Conservation (phyloP, 2,797 vertebrate genomes). For the Oreochromis grahami region DNA sequence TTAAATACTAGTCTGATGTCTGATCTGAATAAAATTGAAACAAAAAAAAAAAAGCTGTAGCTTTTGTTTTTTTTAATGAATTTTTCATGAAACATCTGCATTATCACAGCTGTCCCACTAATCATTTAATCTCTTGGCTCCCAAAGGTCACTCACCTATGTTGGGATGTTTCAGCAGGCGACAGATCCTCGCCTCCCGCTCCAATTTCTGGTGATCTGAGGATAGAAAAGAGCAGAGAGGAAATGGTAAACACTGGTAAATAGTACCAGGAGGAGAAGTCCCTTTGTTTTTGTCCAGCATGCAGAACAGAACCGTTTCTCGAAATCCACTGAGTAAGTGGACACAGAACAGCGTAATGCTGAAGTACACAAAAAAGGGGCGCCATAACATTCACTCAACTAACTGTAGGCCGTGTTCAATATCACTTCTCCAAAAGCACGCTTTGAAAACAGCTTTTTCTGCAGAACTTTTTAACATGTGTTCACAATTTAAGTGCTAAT, state of each 20-base stretch:
- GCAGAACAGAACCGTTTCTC: neutral
- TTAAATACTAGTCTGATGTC: neutral
- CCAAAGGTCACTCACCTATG: conserved; percentile 84
- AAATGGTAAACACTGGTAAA: neutral
- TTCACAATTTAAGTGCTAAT: neutral
- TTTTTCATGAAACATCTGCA: neutral
- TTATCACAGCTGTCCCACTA: neutral
- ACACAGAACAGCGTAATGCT: neutral
- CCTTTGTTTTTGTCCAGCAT: neutral
- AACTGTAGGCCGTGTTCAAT: neutral
- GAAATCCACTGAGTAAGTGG: neutral
- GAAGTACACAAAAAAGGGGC: neutral
- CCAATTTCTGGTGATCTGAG: conserved; percentile 98
- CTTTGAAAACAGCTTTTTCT: neutral
- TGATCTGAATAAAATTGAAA: neutral
- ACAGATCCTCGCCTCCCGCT: conserved; percentile 97
- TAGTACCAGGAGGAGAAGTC: neutral
- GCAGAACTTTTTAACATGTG: neutral
- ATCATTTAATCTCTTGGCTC: neutral
- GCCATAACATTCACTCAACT: neutral
- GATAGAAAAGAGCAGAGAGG: neutral
- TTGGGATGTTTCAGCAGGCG: conserved; percentile 96
- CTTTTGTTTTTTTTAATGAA: neutral
- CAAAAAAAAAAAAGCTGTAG: neutral
- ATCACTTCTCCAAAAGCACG: neutral